phyloP scores from a whole-genome alignment of 2,888 invertebrate species.

The Pterostichus madidus region DNA sequence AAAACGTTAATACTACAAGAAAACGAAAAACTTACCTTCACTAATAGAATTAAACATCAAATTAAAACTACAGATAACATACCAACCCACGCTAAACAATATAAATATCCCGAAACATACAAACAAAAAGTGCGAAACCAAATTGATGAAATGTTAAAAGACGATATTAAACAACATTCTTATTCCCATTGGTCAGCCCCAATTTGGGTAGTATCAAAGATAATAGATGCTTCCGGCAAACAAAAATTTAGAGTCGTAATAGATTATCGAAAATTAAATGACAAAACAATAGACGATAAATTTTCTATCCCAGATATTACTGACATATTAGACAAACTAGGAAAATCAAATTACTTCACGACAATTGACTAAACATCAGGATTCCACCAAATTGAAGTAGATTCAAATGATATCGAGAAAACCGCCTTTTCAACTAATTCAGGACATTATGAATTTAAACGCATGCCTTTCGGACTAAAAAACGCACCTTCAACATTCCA shows the following conservation, averaged over 20 bases:
- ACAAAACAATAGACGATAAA: conserved; percentile 65
- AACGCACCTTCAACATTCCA: conserved; percentile 70
- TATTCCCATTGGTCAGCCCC: too few species aligned
- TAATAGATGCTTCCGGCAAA: conserved; percentile 71
- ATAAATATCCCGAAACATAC: too few species aligned
- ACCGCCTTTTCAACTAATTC: conserved; percentile 69
- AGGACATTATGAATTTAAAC: conserved; percentile 69
- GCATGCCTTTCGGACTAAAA: conserved; percentile 69
- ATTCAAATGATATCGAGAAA: conserved; percentile 68
- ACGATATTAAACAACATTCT: conserved; percentile 72
- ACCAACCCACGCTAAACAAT: too few species aligned
- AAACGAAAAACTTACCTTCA: too few species aligned
- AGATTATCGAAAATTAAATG: conserved; percentile 71
- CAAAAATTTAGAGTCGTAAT: conserved; percentile 72
- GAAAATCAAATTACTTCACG: too few species aligned
- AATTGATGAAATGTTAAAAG: too few species aligned
- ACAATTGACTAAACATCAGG: conserved; percentile 68
- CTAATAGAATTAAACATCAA: too few species aligned
- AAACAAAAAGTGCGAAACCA: too few species aligned
- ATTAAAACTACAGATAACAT: too few species aligned
- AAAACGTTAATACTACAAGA: too few species aligned
- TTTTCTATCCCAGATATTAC: too few species aligned
- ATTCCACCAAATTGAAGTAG: conserved; percentile 69
- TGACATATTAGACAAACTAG: too few species aligned
- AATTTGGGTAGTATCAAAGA: conserved; percentile 74